phyloP scores from a whole-genome alignment of 2,113 vertebrate species.

The Martes martes region DNA sequence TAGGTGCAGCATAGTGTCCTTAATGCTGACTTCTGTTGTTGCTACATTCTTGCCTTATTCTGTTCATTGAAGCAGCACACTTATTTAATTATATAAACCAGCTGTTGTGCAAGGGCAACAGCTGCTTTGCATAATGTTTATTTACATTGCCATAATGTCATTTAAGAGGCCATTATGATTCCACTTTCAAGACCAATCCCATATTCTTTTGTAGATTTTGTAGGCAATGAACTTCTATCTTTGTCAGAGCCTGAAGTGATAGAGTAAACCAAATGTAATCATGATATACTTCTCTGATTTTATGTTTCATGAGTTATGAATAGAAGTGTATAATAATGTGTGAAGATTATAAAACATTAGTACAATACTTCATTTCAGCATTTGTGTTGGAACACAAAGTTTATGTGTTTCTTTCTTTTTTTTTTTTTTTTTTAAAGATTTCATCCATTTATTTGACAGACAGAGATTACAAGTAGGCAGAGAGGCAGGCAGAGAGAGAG shows the following conservation, averaged over 20 bases:
- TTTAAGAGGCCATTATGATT: constrained; percentile 50
- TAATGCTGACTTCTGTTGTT: not conserved
- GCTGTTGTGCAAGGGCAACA: constrained; percentile 52
- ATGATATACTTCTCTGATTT: not conserved
- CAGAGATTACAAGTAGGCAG: too few relatives aligned
- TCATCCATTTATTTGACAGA: too few relatives aligned
- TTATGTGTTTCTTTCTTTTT: not conserved
- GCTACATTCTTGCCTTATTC: not conserved
- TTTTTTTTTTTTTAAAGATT: too few relatives aligned
- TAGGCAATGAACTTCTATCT: not conserved
- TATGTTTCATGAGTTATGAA: not conserved
- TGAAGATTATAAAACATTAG: not conserved
- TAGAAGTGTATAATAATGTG: not conserved
- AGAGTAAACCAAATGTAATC: constrained; percentile 2
- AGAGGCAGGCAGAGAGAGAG: too few relatives aligned
- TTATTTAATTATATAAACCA: constrained; percentile 61
- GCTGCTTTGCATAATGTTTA: constrained; percentile 60
- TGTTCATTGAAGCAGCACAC: constrained; percentile 33
- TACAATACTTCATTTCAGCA: not conserved
- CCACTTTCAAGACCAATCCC: constrained; percentile 12
- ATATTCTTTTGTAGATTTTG: constrained; percentile 26
- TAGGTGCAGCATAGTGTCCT: not conserved
- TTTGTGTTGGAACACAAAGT: not conserved
- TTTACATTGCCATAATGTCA: constrained; percentile 55
- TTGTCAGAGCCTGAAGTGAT: not conserved